These are phyloP conservation scores for Ciconia nigra DNA, from an alignment of 2,797 vertebrate species.

Conservation along the genomic window DNA sequence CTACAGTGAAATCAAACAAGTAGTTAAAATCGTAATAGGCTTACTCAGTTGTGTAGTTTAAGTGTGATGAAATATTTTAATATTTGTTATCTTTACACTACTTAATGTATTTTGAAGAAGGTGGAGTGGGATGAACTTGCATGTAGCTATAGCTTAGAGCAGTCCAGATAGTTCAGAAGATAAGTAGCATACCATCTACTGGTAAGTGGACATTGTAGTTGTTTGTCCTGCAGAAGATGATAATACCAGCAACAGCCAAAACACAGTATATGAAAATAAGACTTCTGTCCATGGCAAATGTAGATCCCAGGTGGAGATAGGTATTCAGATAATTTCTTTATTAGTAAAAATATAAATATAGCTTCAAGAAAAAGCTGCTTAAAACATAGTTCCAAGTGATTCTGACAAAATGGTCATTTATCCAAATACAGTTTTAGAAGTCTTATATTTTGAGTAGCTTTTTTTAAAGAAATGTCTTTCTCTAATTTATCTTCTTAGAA, in stretches of 20 bases:
- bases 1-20: not conserved
- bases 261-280: not conserved
- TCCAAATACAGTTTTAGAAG: not conserved
- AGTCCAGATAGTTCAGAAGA: not conserved
- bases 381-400: not conserved
- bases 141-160: not conserved
- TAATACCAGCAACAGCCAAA: not conserved
- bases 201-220: not conserved
- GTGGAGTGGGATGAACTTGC: not conserved
- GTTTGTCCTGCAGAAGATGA: not conserved
- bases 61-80: not conserved
- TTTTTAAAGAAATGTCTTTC: not conserved
- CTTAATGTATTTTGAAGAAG: not conserved
- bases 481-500: not conserved
- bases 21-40: not conserved
- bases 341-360: not conserved
- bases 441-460: not conserved
- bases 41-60: not conserved
- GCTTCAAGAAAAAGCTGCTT: not conserved
- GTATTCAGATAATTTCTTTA: not conserved
- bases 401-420: not conserved
- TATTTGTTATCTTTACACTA: not conserved
- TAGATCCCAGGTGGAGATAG: not conserved
- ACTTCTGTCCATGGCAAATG: not conserved
- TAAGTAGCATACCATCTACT: not conserved